phyloP scores from a whole-genome alignment of 2,113 vertebrate species.

The Albula goreensis region DNA sequence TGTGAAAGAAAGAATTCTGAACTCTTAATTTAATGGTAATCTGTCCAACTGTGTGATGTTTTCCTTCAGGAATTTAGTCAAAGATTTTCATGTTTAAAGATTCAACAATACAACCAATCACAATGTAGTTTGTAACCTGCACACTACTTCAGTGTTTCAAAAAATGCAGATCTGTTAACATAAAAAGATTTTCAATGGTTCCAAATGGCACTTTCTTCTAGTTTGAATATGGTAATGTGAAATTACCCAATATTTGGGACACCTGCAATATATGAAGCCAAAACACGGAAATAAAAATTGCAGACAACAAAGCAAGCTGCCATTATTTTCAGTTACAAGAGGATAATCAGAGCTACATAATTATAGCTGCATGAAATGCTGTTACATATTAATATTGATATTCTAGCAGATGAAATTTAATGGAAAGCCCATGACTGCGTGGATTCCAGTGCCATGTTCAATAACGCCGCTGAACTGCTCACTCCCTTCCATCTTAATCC shows the following conservation, averaged over 20 bases:
- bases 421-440: neutral
- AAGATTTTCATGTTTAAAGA: too few species aligned
- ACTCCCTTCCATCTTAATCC: neutral
- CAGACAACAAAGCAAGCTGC: neutral
- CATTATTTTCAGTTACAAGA: neutral
- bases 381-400: neutral
- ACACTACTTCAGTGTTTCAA: too few species aligned
- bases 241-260: neutral
- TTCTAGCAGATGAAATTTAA: neutral
- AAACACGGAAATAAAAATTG: neutral
- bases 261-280: neutral
- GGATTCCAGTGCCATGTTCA: neutral
- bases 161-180: too few species aligned
- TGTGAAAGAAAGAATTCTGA: neutral
- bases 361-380: neutral
- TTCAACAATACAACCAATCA: too few species aligned
- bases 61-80: neutral
- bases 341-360: neutral
- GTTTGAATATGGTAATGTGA: neutral
- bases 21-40: too few species aligned
- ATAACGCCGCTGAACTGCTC: neutral
- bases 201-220: neutral
- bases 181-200: too few species aligned
- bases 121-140: too few species aligned
- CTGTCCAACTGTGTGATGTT: neutral